Evolutionary conservation across 2,797 vertebrate genomes (phyloP).

Genomic region (Vipera latastei): DNA sequence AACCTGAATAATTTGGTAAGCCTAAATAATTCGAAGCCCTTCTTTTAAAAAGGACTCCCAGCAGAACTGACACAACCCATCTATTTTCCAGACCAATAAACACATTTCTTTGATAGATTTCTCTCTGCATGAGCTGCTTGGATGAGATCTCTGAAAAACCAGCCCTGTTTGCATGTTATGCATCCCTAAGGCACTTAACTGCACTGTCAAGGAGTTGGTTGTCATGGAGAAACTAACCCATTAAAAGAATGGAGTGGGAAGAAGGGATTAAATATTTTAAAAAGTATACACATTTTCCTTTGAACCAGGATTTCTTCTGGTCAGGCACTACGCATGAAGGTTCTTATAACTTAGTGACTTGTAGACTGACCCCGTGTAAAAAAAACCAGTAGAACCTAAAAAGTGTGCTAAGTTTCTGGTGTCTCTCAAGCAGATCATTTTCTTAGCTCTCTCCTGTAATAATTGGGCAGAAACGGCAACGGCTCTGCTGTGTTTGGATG

Average conservation of each 20-base stretch:
- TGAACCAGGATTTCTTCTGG: conserved; percentile 10
- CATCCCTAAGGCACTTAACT: conserved; percentile 28
- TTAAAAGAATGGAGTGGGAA: background rate
- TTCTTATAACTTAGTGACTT: background rate
- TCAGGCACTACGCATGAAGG: background rate
- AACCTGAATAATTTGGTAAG: background rate
- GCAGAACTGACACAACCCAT: background rate
- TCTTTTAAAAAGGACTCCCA: background rate
- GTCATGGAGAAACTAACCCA: conserved; percentile 40
- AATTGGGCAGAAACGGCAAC: background rate
- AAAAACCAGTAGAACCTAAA: background rate
- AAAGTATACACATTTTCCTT: conserved; percentile 6
- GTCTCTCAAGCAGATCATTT: background rate
- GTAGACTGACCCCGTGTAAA: background rate
- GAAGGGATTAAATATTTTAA: background rate
- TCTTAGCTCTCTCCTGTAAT: background rate
- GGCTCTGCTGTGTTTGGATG: too few species aligned
- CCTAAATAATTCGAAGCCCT: background rate
- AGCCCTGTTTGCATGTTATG: conserved; percentile 7
- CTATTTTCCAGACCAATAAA: conserved; percentile 37
- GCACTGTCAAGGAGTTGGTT: conserved; percentile 33
- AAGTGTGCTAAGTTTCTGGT: background rate
- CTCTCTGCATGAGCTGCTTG: conserved; percentile 18
- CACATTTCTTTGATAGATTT: conserved; percentile 29
- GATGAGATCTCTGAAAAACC: conserved; percentile 35